A percentile compares a stretch with the other conserved stretches of the same genome.
Evolutionary conservation across 2,113 vertebrate genomes (phyloP).

Genomic region (Acrocephalus kingi): DNA sequence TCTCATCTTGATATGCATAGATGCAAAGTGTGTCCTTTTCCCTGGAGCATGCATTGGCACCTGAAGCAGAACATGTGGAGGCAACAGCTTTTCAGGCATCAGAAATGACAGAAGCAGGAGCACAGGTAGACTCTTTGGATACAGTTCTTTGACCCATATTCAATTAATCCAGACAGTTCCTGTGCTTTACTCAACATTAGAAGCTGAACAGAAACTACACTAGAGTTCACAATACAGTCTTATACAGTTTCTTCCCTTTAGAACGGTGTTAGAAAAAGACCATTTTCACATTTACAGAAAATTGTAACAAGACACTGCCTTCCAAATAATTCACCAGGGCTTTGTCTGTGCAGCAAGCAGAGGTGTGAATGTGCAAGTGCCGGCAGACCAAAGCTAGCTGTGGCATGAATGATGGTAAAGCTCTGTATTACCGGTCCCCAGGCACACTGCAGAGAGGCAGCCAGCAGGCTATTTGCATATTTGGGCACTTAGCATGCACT

Average conservation of each 20-base stretch:
- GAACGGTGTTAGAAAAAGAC: background rate
- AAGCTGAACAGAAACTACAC: background rate
- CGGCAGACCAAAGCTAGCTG: background rate
- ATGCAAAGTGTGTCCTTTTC: slow-evolving; percentile 26
- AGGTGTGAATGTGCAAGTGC: background rate
- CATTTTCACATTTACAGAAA: slow-evolving; percentile 37
- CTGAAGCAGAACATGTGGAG: slow-evolving; percentile 50
- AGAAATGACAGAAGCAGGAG: slow-evolving; percentile 46
- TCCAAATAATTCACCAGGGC: slow-evolving; percentile 45
- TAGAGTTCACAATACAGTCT: background rate
- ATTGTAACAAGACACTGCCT: background rate
- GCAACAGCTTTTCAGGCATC: slow-evolving; percentile 52
- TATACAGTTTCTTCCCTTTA: background rate
- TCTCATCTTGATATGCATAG: slow-evolving; percentile 17
- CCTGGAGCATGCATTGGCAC: slow-evolving; percentile 25
- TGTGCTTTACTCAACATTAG: background rate
- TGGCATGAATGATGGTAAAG: background rate
- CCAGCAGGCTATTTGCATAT: background rate
- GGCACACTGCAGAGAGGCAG: accelerated
- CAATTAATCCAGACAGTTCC: background rate
- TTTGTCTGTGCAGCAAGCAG: background rate
- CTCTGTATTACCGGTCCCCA: background rate
- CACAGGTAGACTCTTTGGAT: slow-evolving; percentile 17
- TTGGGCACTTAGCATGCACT: background rate
- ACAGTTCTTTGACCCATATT: slow-evolving; percentile 51